phyloP scores from a whole-genome alignment of 2,113 vertebrate species.

The Aegotheles bennettii region DNA sequence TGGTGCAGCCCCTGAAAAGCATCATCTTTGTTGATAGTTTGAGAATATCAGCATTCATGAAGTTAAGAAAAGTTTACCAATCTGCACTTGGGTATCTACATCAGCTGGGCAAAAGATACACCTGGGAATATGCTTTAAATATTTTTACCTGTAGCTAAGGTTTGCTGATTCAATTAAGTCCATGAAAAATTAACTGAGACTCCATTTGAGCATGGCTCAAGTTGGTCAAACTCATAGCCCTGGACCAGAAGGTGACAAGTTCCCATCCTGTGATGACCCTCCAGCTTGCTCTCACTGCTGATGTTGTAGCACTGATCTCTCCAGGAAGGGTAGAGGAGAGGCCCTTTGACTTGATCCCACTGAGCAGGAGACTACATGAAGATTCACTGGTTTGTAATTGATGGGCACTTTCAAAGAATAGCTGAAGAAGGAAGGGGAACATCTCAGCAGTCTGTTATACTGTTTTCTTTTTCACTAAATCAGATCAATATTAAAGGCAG shows the following conservation, averaged over 20 bases:
- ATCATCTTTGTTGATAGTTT: background rate
- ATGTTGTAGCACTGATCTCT: background rate
- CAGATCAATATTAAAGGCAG: background rate
- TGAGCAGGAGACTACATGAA: background rate
- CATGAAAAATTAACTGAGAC: slow-evolving; percentile 4
- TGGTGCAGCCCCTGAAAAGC: background rate
- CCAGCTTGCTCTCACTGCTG: background rate
- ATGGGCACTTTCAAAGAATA: background rate
- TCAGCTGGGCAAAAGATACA: background rate
- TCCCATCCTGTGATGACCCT: background rate
- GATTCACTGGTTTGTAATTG: background rate
- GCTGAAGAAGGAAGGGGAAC: background rate
- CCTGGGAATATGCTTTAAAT: background rate
- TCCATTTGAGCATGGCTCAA: background rate
- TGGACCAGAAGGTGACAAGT: background rate
- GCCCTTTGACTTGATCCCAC: background rate
- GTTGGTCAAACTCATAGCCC: background rate
- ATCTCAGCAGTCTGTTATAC: background rate
- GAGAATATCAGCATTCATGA: background rate
- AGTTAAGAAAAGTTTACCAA: background rate
- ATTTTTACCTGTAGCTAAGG: background rate
- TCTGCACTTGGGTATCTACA: background rate
- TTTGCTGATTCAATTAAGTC: slow-evolving; percentile 1
- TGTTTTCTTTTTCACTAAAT: background rate
- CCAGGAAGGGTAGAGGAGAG: background rate